Percentiles rank a stretch among this genome's conserved stretches.
These are phyloP conservation scores for Cydia pomonella DNA, from an alignment of 1,140 invertebrate species.

Conservation along the genomic window DNA sequence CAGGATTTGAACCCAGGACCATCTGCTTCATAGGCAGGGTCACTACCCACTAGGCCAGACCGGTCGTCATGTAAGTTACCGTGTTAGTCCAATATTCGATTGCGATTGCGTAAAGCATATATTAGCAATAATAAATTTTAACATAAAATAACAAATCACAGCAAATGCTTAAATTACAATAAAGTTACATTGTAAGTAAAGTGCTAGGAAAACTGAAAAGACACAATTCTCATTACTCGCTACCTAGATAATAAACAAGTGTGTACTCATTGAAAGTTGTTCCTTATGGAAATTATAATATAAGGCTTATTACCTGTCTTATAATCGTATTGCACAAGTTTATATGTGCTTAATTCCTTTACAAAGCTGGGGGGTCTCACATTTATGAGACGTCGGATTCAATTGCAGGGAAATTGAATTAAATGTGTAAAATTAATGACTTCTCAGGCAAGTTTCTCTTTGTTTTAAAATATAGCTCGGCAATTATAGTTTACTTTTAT, in stretches of 20 bases:
- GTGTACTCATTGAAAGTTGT: not conserved
- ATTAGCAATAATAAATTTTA: not conserved
- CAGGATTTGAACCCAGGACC: too few relatives aligned
- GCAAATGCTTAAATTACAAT: not conserved
- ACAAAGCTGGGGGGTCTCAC: constrained; percentile 12
- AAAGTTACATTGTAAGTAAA: not conserved
- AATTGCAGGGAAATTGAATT: constrained; percentile 15
- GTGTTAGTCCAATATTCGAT: not conserved
- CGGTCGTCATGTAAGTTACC: too few relatives aligned
- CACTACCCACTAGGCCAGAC: too few relatives aligned
- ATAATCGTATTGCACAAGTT: constrained; percentile 14
- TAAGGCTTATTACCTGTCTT: constrained; percentile 19
- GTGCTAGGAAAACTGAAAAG: constrained; percentile 5
- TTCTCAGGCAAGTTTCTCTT: constrained; percentile 9
- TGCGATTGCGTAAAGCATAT: not conserved
- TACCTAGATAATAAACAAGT: constrained; percentile 14
- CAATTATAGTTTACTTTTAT: constrained; percentile 12
- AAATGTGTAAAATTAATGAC: constrained; percentile 8
- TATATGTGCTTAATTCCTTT: constrained; percentile 18
- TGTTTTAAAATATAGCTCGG: constrained; percentile 12
- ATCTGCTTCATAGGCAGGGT: too few relatives aligned
- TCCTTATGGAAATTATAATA: constrained; percentile 8
- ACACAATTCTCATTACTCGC: not conserved
- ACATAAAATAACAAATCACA: not conserved
- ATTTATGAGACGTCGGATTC: not conserved